Percentiles rank a stretch among this genome's conserved stretches.
phyloP scores from a whole-genome alignment of 2,113 vertebrate genomes.

The Ceyx cyanopectus region DNA sequence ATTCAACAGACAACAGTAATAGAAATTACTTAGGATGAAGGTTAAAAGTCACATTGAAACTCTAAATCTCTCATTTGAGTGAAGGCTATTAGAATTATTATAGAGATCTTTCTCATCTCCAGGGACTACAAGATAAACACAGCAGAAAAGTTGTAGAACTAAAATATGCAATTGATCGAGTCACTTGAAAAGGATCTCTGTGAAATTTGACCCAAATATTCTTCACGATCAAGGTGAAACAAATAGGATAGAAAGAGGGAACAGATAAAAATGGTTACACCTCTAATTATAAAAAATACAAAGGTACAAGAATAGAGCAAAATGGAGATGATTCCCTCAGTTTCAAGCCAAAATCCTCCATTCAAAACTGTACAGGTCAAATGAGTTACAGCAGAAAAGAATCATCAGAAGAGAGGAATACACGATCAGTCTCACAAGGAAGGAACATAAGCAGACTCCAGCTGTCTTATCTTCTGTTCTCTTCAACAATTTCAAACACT shows the following conservation, averaged over 20 bases:
- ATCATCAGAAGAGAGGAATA: neutral
- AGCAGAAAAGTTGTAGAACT: constrained; percentile 14
- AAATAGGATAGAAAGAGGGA: neutral
- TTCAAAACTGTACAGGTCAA: neutral
- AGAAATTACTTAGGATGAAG: neutral
- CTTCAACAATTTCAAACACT: neutral
- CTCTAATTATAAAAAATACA: neutral
- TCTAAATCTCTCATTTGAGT: neutral
- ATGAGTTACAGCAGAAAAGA: neutral
- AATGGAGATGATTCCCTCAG: neutral
- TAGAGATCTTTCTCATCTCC: neutral
- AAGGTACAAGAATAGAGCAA: neutral
- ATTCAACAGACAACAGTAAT: neutral
- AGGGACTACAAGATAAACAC: neutral
- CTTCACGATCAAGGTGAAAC: neutral
- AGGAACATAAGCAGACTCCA: neutral
- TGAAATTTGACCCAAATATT: neutral
- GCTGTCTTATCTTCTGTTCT: neutral
- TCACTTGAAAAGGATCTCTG: neutral
- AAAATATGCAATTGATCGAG: neutral
- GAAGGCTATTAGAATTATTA: neutral
- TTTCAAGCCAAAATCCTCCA: neutral
- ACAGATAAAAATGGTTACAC: neutral
- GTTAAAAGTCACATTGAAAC: neutral
- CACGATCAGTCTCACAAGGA: neutral